phyloP scores from a whole-genome alignment of 2,888 invertebrate species.

The Ophraella communa region DNA sequence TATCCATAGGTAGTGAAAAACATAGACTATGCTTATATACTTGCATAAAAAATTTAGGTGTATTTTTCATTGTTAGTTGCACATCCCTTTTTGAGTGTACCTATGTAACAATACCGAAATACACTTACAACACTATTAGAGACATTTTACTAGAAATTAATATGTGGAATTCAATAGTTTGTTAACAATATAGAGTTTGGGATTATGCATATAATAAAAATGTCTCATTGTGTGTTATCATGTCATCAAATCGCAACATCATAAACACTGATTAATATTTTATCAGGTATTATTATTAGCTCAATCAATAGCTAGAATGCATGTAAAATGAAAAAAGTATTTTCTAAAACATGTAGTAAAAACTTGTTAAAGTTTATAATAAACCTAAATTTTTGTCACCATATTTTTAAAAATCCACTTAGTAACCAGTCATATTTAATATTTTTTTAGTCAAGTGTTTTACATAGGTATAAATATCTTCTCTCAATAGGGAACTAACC shows the following conservation, averaged over 20 bases:
- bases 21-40: conserved; percentile 31
- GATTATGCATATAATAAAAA: conserved; percentile 4
- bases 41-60: conserved; percentile 49
- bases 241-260: neutral
- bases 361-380: no score
- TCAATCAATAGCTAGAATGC: neutral
- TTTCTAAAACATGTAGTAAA: neutral
- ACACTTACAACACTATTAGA: conserved; percentile 19
- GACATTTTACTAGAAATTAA: neutral
- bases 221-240: conserved; percentile 1
- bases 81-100: conserved; percentile 47
- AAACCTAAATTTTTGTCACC: no score
- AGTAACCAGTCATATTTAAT: no score
- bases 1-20: conserved; percentile 13
- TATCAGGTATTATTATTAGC: neutral
- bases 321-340: neutral
- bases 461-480: no score
- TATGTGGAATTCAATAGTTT: neutral
- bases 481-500: no score
- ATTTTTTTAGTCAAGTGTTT: no score
- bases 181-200: neutral
- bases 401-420: no score
- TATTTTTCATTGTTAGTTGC: conserved; percentile 55
- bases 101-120: conserved; percentile 45
- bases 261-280: neutral